Base-by-base conservation (phyloP, 2,888 invertebrate genomes). In the Myathropa florea region DNA sequence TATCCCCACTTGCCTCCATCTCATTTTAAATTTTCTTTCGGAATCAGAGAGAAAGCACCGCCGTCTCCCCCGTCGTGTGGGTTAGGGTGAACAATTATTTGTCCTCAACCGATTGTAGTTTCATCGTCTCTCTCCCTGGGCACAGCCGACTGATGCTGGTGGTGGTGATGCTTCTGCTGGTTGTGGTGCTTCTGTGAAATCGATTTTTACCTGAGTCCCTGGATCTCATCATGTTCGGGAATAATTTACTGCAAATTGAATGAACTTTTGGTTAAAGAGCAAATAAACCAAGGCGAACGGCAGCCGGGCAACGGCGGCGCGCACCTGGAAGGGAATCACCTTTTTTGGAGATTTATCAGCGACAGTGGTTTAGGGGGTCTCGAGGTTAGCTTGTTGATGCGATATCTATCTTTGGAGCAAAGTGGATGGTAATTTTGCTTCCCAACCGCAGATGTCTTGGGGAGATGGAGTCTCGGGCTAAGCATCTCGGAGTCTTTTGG, bases 211-310 rank as follows among this genome's bases (percentile, higher is more conserved):
- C 83, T 83, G n/a, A 39, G 70, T 46, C 67, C 67, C 61, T 65
- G 79, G 63, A 73, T 73, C 68, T 76, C 80, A 83, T 80, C 84
- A 61, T 70, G 80, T 65, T 80, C 26, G 39, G 23, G 72, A 72
- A 84, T 84, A 84, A 84, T 84, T 84, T 84, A 84, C 81, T 81
- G 84, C 84, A 84, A 84, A 84, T 84, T 84, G 84, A 81, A 84
- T 81, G 81, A 84, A 81, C 76, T 63, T 81, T 84, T 46, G 76
- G 63, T 67, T 76, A 72, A 81, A 67, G 76, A 67, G 76, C 60
- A 72, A 76, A 81, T 67, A 81, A 81, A 64, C 21, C 65, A 46
- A 68, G 23, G 46, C 46, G 46, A n/a, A 46, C 46, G 46, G 18
- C n/a, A 18, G 18, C 36, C 46, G 55, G 26, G 23, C 24, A 30